Conservation (phyloP, 2,797 vertebrate species). For the Pampus argenteus region DNA sequence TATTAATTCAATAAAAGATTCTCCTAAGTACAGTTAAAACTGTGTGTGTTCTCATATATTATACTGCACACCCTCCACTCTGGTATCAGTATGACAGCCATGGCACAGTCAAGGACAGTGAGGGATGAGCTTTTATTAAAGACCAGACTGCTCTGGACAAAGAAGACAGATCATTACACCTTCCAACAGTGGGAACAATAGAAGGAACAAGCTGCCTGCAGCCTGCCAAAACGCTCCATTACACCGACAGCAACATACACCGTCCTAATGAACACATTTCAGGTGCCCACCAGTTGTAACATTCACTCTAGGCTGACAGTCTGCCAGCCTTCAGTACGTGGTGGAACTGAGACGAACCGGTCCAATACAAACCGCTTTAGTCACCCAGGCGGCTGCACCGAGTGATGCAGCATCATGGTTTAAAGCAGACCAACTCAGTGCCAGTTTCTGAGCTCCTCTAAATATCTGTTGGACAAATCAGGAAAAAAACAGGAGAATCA, state of each 20-base stretch:
- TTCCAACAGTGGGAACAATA: slow-evolving; percentile 56
- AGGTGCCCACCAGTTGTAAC: slow-evolving; percentile 12
- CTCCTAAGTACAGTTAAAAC: background rate
- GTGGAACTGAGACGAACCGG: background rate
- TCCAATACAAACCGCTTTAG: background rate
- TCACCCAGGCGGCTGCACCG: background rate
- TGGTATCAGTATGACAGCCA: background rate
- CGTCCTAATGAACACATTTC: slow-evolving; percentile 40
- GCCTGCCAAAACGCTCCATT: slow-evolving; percentile 50
- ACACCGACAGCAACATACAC: slow-evolving; percentile 34
- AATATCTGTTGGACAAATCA: background rate
- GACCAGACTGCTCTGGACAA: slow-evolving; percentile 60
- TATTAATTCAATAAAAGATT: no score
- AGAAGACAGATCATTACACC: slow-evolving; percentile 72
- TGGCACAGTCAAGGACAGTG: slow-evolving; percentile 44
- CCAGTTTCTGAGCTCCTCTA: background rate
- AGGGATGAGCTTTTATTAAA: slow-evolving; percentile 69
- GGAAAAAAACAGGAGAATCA: background rate
- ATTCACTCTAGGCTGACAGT: slow-evolving; percentile 13
- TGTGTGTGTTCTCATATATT: background rate
- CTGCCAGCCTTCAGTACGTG: slow-evolving; percentile 19
- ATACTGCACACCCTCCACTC: background rate
- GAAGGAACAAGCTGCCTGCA: slow-evolving; percentile 59
- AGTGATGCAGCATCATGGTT: slow-evolving; percentile 6
- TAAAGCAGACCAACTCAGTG: background rate